Evolutionary conservation across 1,140 invertebrate genomes (phyloP).

Genomic region (Drosophila erecta): DNA sequence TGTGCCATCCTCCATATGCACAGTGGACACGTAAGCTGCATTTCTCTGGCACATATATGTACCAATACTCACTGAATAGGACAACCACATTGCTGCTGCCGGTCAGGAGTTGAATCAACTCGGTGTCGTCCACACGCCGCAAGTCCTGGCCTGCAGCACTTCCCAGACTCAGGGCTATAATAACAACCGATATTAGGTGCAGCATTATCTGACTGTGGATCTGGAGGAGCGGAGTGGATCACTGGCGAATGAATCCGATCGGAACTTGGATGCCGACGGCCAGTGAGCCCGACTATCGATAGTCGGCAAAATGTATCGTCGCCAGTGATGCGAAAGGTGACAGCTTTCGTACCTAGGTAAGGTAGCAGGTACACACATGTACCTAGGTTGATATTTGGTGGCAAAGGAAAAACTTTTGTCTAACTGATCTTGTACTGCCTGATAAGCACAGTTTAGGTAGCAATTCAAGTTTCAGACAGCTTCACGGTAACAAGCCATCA

Average conservation of each 20-base stretch:
- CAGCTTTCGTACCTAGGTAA: neutral
- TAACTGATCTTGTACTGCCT: too few relatives aligned
- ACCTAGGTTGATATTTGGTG: neutral
- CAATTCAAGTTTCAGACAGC: too few relatives aligned
- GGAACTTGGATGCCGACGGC: neutral
- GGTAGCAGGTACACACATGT: neutral
- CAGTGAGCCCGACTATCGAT: constrained; percentile 5
- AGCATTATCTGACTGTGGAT: constrained; percentile 18
- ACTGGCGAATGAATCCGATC: constrained; percentile 5
- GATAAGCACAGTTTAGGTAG: too few relatives aligned
- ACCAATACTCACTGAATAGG: constrained; percentile 49
- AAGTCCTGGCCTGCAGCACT: constrained; percentile 15
- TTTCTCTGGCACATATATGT: constrained; percentile 4
- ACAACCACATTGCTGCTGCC: constrained; percentile 60
- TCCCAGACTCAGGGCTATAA: constrained; percentile 17
- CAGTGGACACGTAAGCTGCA: constrained; percentile 20
- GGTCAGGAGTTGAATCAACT: constrained; percentile 63
- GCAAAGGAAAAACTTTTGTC: too few relatives aligned
- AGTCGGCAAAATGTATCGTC: neutral
- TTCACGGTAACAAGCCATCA: too few relatives aligned
- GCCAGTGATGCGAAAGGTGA: neutral
- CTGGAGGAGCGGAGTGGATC: constrained; percentile 9
- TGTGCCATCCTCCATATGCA: neutral
- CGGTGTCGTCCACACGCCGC: constrained; percentile 61
- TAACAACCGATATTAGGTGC: constrained; percentile 4